These are phyloP conservation scores for Dynastes tityus DNA, from an alignment of 2,888 invertebrate genomes.

Conservation along the genomic window DNA sequence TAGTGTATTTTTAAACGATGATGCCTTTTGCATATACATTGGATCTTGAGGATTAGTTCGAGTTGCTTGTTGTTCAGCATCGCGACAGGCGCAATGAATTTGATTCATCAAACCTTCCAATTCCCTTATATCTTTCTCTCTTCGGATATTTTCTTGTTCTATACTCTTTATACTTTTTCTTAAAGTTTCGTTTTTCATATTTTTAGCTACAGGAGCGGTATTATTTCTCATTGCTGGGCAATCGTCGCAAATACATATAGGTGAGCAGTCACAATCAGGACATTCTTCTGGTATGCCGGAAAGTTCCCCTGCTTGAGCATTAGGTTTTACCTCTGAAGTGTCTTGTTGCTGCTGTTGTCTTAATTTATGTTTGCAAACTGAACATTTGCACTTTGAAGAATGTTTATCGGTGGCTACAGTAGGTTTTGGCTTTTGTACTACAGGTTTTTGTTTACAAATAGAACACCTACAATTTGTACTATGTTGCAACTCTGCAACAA, in stretches of 20 bases:
- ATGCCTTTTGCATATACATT: constrained; percentile 19
- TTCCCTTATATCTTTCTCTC: constrained; percentile 46
- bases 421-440: constrained; percentile 20
- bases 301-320: constrained; percentile 12
- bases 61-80: constrained; percentile 52
- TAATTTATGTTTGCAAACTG: constrained; percentile 42
- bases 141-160: constrained; percentile 29
- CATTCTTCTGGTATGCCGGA: constrained; percentile 41
- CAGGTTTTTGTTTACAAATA: not conserved
- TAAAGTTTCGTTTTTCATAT: constrained; percentile 32
- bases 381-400: constrained; percentile 46
- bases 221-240: constrained; percentile 36
- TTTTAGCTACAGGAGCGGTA: constrained; percentile 22
- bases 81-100: constrained; percentile 56
- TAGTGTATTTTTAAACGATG: constrained; percentile 54
- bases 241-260: constrained; percentile 35
- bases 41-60: constrained; percentile 43
- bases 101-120: constrained; percentile 53
- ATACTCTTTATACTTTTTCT: constrained; percentile 30
- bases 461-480: constrained; percentile 28
- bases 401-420: constrained; percentile 13
- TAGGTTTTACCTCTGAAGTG: not conserved
- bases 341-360: not conserved
- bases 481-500: constrained; percentile 1
- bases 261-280: constrained; percentile 38